Base-by-base conservation (phyloP, 2,113 vertebrate species). In the Microcebus tavaratra region DNA sequence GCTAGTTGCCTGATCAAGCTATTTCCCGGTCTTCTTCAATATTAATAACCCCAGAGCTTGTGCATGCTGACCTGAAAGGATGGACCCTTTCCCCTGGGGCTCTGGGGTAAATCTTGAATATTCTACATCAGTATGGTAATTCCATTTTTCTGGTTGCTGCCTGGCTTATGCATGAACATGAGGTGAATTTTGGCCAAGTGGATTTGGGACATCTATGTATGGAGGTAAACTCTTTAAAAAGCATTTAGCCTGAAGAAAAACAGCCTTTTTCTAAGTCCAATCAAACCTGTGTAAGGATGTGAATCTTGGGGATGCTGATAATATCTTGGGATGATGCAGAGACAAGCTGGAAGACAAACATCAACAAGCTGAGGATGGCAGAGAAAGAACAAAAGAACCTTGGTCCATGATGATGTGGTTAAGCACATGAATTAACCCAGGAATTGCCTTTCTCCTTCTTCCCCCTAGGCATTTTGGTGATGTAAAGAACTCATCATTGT, bases 241-340 rank as follows among this genome's bases (percentile, higher is more conserved):
- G 23, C n/a, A 67, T 85, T 55, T 83, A 93, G 39, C 27, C 45
- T 90, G 36, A 80, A 88, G 21, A 85, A 82, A 89, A 39, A 55
- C 14, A 90, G 59, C 1, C 2, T 93, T 95, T 78, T 92, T 87
- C 70, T 96, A 75, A 90, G 70, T 72, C 61, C 25, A 93, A 67
- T 86, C 8, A 91, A 93, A 90, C 45, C 42, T 59, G 5, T 67
- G 14, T 67, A 45, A 94, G 36, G 53, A 75, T 36, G 8, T 45
- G 65, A 68, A 48, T 80, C 4, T 55, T 81, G 5, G n/a, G 15
- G n/a, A 13, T 61, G 31, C 45, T 36, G 23, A 68, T 91, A 79
- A 90, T 76, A 83, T 25, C 31, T 21, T 42, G 34, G 50, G n/a
- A 81, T 85, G 63, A 87, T 50, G 61, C 75, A 94, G 5, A 85